Base-by-base conservation (phyloP, 2,888 invertebrate genomes). In the Pteria penguin region DNA sequence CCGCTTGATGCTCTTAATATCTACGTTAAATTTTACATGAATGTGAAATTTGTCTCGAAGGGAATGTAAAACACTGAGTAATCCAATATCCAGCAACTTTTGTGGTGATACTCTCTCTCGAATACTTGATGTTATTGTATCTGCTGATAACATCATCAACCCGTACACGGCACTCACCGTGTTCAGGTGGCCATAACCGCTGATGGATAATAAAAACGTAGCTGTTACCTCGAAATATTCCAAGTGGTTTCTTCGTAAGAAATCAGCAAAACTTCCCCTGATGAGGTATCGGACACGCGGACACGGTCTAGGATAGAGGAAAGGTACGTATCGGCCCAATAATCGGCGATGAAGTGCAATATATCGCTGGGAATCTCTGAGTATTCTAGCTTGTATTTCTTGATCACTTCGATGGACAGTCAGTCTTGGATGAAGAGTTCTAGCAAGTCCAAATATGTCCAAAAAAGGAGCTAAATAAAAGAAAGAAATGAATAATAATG, bases 111-210 rank as follows among this genome's bases (percentile, higher is more conserved):
- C n/a, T n/a, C n/a, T n/a, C n/a, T n/a, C n/a, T n/a, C n/a, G n/a
- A 14, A 45, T 45, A 18, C 18, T 45, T 45, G 8, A 8, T 45
- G 8, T 45, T 14, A 8, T n/a, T 14, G 33, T 29, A n/a, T 26
- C 29, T 0, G 72, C 65, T 24, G 72, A 55, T n/a, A 72, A 29
- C 65, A 26, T 65, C 33, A 65, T 27, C 33, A 72, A 22, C 11
- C 65, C 72, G 18, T 72, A 72, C n/a, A 72, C 18, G 11, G 72
- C 63, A 14, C 62, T 62, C 2, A 33, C 54, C 18, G 63, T 65
- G 26, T 72, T 45, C 24, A 58, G n/a, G 31, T 22, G 33, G n/a
- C 72, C 72, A n/a, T 72, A 72, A 4, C 72, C 72, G 32, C 62
- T 18, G 1, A 36, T 4, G 11, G 72, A 65, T n/a, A 32, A 45